Conservation (phyloP, 2,113 vertebrate species). For the Podarcis muralis region DNA sequence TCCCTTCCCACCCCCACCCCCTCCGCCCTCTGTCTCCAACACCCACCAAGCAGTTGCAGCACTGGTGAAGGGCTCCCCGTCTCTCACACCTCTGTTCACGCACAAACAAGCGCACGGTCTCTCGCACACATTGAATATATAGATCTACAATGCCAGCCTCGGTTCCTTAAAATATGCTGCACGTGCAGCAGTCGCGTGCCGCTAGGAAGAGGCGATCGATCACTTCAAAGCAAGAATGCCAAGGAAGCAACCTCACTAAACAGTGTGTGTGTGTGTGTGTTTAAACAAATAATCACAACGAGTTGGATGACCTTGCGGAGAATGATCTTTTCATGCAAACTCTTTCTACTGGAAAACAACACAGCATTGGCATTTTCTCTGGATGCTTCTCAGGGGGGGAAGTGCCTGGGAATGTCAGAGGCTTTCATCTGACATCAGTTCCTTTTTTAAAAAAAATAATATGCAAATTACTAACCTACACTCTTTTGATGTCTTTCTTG, state of each 20-base stretch:
- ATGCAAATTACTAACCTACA: background rate
- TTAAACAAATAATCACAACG: background rate
- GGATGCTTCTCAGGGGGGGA: background rate
- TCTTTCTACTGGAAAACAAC: conserved; percentile 37
- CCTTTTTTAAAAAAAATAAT: background rate
- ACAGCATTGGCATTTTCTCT: conserved; percentile 65
- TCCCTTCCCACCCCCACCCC: conserved; percentile 25
- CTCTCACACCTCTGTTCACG: background rate
- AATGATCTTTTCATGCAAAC: conserved; percentile 19
- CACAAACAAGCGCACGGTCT: background rate
- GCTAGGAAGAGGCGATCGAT: background rate
- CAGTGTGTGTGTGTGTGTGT: conserved; percentile 17
- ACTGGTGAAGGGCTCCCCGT: background rate
- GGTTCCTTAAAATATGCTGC: background rate
- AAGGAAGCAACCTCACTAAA: background rate
- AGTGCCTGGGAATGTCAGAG: conserved; percentile 3
- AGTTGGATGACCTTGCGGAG: conserved; percentile 73
- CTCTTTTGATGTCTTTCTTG: background rate
- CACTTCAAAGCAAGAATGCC: background rate
- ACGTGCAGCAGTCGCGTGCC: background rate
- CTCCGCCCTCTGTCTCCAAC: conserved; percentile 42
- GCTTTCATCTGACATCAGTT: conserved; percentile 6
- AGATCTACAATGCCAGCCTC: background rate
- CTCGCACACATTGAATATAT: rapidly evolving
- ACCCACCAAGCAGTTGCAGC: background rate